Percentiles rank a stretch among this genome's conserved stretches.
Evolutionary conservation across 2,888 invertebrate species (phyloP).

Genomic region (Blastobasis adustella): DNA sequence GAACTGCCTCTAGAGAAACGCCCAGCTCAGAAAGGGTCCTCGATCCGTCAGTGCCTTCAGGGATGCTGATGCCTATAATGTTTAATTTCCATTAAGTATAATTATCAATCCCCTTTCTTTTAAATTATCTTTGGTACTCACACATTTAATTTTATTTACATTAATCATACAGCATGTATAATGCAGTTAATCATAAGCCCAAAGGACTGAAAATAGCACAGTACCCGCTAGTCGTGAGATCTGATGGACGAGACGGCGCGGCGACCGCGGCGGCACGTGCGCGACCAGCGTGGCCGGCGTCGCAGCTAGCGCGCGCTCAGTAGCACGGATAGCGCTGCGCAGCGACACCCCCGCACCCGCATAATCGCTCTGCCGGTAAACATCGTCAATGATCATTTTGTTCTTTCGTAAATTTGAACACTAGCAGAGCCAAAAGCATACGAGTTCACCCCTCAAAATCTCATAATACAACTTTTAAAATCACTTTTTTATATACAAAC

Average conservation of each 20-base stretch:
- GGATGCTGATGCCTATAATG: constrained; percentile 13
- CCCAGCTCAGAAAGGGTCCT: constrained; percentile 19
- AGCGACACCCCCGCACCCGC: constrained; percentile 1
- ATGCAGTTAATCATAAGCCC: not conserved
- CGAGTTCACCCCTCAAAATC: not conserved
- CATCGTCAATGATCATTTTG: not conserved
- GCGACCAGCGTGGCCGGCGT: constrained; percentile 5
- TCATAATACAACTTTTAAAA: too few species aligned
- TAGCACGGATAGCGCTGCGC: constrained; percentile 10
- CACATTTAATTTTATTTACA: not conserved
- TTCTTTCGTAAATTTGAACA: not conserved
- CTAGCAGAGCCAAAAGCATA: not conserved
- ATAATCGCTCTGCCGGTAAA: not conserved
- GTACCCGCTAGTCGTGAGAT: not conserved
- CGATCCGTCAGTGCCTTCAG: constrained; percentile 7
- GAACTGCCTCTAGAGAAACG: constrained; percentile 11
- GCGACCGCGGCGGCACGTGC: not conserved
- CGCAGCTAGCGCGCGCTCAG: constrained; percentile 19
- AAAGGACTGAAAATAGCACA: not conserved
- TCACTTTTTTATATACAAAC: too few species aligned
- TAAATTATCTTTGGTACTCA: not conserved
- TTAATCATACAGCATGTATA: not conserved
- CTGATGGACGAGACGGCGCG: not conserved
- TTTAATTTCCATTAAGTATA: not conserved
- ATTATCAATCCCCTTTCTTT: not conserved